Conservation (phyloP, 2,797 vertebrate genomes). For the Myotis planiceps region DNA sequence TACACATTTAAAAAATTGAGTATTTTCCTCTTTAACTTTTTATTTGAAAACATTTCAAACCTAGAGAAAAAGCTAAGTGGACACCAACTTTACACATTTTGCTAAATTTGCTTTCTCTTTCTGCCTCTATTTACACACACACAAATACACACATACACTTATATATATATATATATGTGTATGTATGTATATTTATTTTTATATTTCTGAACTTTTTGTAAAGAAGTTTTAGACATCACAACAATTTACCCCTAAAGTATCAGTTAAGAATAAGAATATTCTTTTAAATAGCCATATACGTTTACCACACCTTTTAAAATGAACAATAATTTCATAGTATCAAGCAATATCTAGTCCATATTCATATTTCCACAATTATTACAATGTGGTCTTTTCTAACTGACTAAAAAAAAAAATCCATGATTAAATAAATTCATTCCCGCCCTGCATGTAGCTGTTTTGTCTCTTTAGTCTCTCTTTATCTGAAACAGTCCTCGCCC, state of each 20-base stretch:
- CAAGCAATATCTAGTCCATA: not conserved
- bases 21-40: slow-evolving; percentile 22
- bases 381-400: not conserved
- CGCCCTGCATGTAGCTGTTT: not conserved
- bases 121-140: not conserved
- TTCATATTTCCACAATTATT: not conserved
- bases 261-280: slow-evolving; percentile 13
- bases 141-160: too few species aligned
- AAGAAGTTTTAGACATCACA: not conserved
- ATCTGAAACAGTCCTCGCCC: not conserved
- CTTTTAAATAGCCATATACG: not conserved
- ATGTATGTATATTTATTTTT: not conserved
- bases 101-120: not conserved
- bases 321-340: not conserved
- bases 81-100: not conserved
- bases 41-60: slow-evolving; percentile 26
- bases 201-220: not conserved
- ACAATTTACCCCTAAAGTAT: not conserved
- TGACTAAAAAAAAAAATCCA: not conserved
- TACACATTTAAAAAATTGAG: not conserved
- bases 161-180: not conserved
- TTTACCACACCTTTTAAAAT: not conserved
- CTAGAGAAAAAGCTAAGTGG: not conserved
- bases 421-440: not conserved
- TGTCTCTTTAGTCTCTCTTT: not conserved